phyloP scores from a whole-genome alignment of 2,113 vertebrate species.

The Thamnaconus septentrionalis region DNA sequence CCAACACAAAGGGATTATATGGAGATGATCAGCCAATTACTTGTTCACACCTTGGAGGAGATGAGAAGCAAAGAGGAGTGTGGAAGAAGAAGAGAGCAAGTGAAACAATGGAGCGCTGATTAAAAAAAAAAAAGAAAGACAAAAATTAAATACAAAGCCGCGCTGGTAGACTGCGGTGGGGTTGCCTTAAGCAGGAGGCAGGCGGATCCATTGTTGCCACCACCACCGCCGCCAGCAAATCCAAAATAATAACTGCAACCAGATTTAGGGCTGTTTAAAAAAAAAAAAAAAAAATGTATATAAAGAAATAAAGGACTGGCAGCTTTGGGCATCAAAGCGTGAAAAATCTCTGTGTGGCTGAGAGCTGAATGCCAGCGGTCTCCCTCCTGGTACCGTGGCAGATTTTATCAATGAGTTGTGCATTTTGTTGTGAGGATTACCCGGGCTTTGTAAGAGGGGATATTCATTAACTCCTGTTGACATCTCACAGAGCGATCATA shows the following conservation, averaged over 20 bases:
- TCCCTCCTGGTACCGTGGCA: constrained; percentile 59
- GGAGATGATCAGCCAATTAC: constrained; percentile 48
- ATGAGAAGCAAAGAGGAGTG: constrained; percentile 23
- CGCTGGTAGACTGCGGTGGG: constrained; percentile 28
- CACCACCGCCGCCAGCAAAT: constrained; percentile 59
- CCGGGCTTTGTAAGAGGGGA: constrained; percentile 62
- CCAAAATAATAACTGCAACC: constrained; percentile 67
- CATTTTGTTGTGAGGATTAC: constrained; percentile 72
- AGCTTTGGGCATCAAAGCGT: constrained; percentile 62
- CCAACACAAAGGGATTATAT: constrained; percentile 37
- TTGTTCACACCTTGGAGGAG: constrained; percentile 48
- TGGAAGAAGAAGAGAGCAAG: constrained; percentile 4
- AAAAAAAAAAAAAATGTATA: constrained; percentile 62
- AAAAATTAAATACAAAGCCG: constrained; percentile 43
- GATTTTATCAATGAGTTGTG: constrained; percentile 68
- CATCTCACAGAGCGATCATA: constrained; percentile 65
- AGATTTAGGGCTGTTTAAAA: constrained; percentile 64
- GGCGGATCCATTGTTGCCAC: constrained; percentile 54
- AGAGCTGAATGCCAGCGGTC: constrained; percentile 61
- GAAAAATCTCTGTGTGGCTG: constrained; percentile 63
- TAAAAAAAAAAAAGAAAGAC: neutral
- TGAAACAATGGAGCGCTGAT: constrained; percentile 22
- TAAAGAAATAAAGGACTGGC: constrained; percentile 32
- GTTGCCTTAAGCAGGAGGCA: constrained; percentile 60
- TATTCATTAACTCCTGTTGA: constrained; percentile 76